Base-by-base conservation (phyloP, 2,113 vertebrate genomes). In the Myanophis thanlyinensis region DNA sequence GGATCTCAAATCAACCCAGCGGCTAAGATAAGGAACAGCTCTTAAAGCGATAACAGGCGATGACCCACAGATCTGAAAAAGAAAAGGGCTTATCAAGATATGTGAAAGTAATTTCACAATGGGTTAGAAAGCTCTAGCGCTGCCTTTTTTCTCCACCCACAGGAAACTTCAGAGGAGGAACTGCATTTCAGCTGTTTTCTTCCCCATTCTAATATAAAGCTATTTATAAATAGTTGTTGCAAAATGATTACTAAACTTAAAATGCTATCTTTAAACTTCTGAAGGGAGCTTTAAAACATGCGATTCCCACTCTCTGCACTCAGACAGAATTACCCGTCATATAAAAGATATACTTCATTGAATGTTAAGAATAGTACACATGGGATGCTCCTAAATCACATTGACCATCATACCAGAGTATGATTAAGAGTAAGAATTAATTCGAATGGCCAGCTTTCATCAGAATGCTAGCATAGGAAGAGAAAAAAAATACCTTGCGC, bases 21-120 rank as follows among this genome's bases (percentile, higher is more conserved):
- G 56, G 67, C 35, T 67, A 89, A 62, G 88, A 89, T 92, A 85
- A 92, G 3, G 23, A 89, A 51, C 18, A 6, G 90, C 20, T 84
- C 88, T 94, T 94, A 88, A 40, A 95, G 92, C 35, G 44, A 88
- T 27, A 84, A 22, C 88, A 88, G 15, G 67, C 30, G 23, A 18
- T 47, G 53, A 47, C 51, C 44, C 90, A 59, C 51, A 51, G 22
- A 59, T 85, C 54, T 56, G 22, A 25, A 27, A 67, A n/a, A 25
- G 46, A 15, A 11, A n/a, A 85, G 1, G 23, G 27, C 6, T 62
- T 49, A 27, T 46, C 47, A 27, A 40, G 46, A 27, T 49, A 59
- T 4, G 23, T 30, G 27, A 25, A 87, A 62, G 48, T 51, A 49
- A 85, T 13, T 56, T 47, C 2, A 73, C 51, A 48, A 25, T 48